phyloP scores from a whole-genome alignment of 2,113 vertebrate genomes.

The Regulus satrapa region DNA sequence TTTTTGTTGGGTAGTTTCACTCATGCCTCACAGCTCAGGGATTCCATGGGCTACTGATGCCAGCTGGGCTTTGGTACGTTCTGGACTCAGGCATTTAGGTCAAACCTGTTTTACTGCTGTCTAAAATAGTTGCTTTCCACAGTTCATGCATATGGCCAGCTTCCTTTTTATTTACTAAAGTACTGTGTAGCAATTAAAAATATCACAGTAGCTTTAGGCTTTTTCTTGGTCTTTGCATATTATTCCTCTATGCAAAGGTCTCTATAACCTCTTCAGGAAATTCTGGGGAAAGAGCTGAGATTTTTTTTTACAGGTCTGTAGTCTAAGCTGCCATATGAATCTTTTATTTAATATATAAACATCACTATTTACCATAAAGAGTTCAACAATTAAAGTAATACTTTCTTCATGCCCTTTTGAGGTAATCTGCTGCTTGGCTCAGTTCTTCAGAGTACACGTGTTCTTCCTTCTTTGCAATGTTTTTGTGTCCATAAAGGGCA shows the following conservation, averaged over 20 bases:
- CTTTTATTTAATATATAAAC: background rate
- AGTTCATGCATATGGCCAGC: background rate
- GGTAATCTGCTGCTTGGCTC: background rate
- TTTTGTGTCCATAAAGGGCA: slow-evolving; percentile 12
- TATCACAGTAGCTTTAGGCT: background rate
- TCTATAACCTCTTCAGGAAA: background rate
- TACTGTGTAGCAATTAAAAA: background rate
- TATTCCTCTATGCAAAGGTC: background rate
- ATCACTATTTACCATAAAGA: background rate
- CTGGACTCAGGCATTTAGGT: background rate
- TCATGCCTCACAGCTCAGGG: background rate
- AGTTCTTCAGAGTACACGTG: background rate
- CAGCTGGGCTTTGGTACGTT: background rate
- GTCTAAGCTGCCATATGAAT: background rate
- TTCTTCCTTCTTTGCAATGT: background rate
- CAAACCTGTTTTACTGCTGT: background rate
- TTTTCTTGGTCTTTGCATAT: background rate
- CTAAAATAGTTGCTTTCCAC: background rate
- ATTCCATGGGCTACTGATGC: background rate
- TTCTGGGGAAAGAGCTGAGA: background rate
- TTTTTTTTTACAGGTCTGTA: background rate
- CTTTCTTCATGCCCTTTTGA: background rate
- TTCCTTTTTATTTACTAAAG: background rate
- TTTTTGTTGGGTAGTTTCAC: background rate
- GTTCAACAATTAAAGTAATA: background rate